A percentile compares a stretch with the other conserved stretches of the same genome.
Conservation (phyloP, 1,140 invertebrate species). For the Trichoplusia ni region DNA sequence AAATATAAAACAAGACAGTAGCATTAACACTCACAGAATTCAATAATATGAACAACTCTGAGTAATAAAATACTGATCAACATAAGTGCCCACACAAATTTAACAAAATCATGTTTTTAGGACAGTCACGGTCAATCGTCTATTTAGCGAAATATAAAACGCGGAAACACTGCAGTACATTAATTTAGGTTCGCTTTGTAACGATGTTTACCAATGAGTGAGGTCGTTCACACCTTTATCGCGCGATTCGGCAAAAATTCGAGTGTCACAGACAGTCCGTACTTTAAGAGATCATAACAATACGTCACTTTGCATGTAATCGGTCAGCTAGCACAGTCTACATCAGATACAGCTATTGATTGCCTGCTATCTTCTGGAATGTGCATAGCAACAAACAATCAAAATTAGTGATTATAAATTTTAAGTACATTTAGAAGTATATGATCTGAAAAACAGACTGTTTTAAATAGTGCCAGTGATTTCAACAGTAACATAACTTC, state of each 20-base stretch:
- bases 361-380: not conserved
- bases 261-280: slow-evolving; percentile 50
- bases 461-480: too few species aligned
- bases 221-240: slow-evolving; percentile 72
- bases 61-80: too few species aligned
- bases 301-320: slow-evolving; percentile 31
- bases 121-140: not conserved
- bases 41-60: too few species aligned
- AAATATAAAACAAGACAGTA: too few species aligned
- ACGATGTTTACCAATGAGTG: slow-evolving; percentile 49
- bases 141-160: slow-evolving; percentile 28
- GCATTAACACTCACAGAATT: too few species aligned
- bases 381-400: too few species aligned
- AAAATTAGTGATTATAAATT: too few species aligned
- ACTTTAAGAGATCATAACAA: slow-evolving; percentile 36
- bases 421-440: too few species aligned
- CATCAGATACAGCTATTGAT: not conserved
- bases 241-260: slow-evolving; percentile 50
- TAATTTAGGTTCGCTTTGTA: slow-evolving; percentile 50
- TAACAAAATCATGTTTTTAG: not conserved
- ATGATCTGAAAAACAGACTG: too few species aligned
- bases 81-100: too few species aligned
- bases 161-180: slow-evolving; percentile 29
- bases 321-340: slow-evolving; percentile 31
- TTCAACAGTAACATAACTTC: not conserved